phyloP scores from a whole-genome alignment of 2,113 vertebrate species.

The Mirza zaza region DNA sequence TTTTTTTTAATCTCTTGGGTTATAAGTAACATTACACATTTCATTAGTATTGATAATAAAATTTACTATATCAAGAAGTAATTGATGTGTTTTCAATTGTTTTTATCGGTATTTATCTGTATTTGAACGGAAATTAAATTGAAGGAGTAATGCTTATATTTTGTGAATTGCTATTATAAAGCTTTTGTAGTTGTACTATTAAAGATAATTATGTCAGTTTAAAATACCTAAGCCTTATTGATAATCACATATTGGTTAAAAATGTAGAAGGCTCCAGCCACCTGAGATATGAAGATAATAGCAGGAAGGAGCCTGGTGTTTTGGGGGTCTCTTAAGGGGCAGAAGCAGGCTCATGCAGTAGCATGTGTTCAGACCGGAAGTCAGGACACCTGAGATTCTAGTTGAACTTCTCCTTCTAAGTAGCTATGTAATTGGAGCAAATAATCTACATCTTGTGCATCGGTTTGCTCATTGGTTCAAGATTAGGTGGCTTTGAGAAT shows the following conservation, averaged over 20 bases:
- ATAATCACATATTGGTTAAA: background rate
- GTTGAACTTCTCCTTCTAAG: background rate
- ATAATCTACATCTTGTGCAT: background rate
- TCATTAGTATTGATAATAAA: background rate
- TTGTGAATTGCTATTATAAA: background rate
- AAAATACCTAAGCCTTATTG: background rate
- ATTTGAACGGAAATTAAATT: background rate
- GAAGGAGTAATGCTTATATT: background rate
- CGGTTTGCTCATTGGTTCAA: background rate
- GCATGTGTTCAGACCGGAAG: background rate
- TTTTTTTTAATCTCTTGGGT: background rate
- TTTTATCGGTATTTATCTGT: background rate
- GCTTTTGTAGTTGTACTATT: background rate
- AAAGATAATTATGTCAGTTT: background rate
- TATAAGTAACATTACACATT: background rate
- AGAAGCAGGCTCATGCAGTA: fast-evolving
- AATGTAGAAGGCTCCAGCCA: background rate
- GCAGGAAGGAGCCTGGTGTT: background rate
- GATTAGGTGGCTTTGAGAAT: background rate
- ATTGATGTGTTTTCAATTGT: background rate
- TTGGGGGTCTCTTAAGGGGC: no score
- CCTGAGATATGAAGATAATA: background rate
- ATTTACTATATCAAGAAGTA: background rate
- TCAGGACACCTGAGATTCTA: background rate
- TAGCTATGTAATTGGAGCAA: background rate